Percentiles rank a stretch among this genome's conserved stretches.
Conservation (phyloP, 2,797 vertebrate genomes). For the Chaetophractus vellerosus region DNA sequence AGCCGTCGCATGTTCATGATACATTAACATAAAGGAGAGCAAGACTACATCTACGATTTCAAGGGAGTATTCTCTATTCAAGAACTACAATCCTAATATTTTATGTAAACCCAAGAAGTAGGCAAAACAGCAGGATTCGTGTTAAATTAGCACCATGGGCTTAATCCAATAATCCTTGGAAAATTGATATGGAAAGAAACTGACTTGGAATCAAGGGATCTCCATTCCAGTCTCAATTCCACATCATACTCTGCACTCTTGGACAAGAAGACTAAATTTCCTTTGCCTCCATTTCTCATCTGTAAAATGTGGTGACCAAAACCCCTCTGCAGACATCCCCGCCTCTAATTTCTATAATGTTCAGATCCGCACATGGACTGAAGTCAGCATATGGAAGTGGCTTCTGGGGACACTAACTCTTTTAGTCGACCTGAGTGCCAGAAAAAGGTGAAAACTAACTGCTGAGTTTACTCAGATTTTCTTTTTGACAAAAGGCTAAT, state of each 20-base stretch:
- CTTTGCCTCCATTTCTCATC: background rate
- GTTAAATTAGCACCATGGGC: constrained; percentile 70
- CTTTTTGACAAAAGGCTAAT: background rate
- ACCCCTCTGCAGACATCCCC: background rate
- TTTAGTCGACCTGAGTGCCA: constrained; percentile 59
- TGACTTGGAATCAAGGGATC: constrained; percentile 10
- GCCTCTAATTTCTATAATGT: constrained; percentile 19
- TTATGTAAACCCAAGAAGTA: constrained; percentile 52
- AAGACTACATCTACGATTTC: constrained; percentile 49
- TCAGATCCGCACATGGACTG: background rate
- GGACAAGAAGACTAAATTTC: background rate
- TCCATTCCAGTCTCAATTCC: background rate
- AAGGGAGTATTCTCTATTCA: background rate
- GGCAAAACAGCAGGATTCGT: constrained; percentile 74
- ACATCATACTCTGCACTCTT: background rate
- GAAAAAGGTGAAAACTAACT: constrained; percentile 73
- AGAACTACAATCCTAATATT: constrained; percentile 67
- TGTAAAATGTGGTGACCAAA: constrained; percentile 15
- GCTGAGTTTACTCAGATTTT: background rate
- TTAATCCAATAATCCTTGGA: constrained; percentile 71
- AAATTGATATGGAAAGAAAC: constrained; percentile 77
- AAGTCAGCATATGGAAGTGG: background rate
- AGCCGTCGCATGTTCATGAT: constrained; percentile 78
- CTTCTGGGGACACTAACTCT: background rate
- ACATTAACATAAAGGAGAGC: constrained; percentile 74